Evolutionary conservation across 2,888 invertebrate genomes (phyloP), one percentile per base, ranked within the genome.

Genomic region (Lamproptera curius): DNA sequence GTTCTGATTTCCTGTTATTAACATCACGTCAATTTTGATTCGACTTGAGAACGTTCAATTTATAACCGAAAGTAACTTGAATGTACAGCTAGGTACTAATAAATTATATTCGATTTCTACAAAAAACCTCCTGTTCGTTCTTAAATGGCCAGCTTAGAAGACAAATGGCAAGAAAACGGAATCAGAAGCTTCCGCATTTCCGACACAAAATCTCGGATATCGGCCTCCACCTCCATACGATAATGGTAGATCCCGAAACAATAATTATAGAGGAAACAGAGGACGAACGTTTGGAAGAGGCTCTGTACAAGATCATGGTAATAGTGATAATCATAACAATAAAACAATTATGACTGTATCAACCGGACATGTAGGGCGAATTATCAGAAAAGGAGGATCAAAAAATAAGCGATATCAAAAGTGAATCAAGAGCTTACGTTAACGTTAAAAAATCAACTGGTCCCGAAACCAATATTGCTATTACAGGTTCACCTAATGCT

Each of bases 331-430:
- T 11, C 13, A 3, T 31, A 55, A 56, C 46, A 78, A 75, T 37
- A 72, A 65, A 53, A 84, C 80, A 65, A 58, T 69, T 8, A 80
- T 85, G 36, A 62, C 61, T 6, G 74, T 86, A 33, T 76, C 80
- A 16, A 76, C 83, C 0, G 60, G 68, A 44, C 80, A 77, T 67
- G 88, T 91, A 6, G 91, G 91, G 0, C 81, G 86, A 39, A 82
- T 91, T 37, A 92, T 92, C 52, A 97, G 97, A 2, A 92, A 91
- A 66, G 94, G 93, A n/a, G 97, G 98, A 1, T 89, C 90, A 0
- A 96, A 95, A n/a, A 79, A 97, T 98, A 55, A 91, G 91, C 57
- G 95, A 96, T 55, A 79, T 98, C 0, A 90, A 95, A 71, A 90
- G 85, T 51, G 90, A 92, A 64, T 93, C 92, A 44, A 91, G 92